These are phyloP conservation scores for Corapipo altera DNA, from an alignment of 2,113 vertebrate genomes.

Conservation along the genomic window DNA sequence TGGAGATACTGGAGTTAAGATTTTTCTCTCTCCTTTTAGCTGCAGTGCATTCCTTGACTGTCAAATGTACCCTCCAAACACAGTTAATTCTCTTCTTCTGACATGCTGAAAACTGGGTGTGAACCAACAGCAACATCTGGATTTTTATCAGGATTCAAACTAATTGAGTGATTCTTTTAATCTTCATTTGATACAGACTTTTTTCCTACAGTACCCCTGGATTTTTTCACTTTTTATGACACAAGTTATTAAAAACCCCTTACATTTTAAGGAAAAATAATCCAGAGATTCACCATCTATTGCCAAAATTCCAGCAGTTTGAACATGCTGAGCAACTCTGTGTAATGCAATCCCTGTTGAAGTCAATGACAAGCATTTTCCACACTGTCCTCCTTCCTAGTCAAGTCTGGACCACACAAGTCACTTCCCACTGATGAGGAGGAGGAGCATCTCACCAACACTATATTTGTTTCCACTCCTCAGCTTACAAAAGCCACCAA, in stretches of 20 bases:
- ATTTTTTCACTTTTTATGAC: not conserved
- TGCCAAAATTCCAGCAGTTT: not conserved
- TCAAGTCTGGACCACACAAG: not conserved
- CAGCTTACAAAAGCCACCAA: not conserved
- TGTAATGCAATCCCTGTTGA: not conserved
- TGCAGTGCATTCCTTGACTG: not conserved
- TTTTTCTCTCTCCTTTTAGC: not conserved
- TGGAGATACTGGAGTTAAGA: not conserved
- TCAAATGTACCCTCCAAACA: not conserved
- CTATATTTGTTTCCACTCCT: not conserved
- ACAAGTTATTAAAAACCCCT: not conserved
- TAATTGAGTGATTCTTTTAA: not conserved
- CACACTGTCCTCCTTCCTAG: not conserved
- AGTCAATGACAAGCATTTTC: not conserved
- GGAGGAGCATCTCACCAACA: not conserved
- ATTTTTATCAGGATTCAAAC: not conserved
- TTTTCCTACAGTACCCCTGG: accelerated
- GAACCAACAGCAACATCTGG: not conserved
- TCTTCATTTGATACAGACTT: not conserved
- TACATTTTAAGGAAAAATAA: not conserved
- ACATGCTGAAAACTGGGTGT: not conserved
- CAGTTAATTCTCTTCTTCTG: not conserved
- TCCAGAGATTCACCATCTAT: not conserved
- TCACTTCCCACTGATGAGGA: not conserved
- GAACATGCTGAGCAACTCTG: not conserved